Evolutionary conservation across 2,888 invertebrate species (phyloP).

Genomic region (Cybosia mesomella): DNA sequence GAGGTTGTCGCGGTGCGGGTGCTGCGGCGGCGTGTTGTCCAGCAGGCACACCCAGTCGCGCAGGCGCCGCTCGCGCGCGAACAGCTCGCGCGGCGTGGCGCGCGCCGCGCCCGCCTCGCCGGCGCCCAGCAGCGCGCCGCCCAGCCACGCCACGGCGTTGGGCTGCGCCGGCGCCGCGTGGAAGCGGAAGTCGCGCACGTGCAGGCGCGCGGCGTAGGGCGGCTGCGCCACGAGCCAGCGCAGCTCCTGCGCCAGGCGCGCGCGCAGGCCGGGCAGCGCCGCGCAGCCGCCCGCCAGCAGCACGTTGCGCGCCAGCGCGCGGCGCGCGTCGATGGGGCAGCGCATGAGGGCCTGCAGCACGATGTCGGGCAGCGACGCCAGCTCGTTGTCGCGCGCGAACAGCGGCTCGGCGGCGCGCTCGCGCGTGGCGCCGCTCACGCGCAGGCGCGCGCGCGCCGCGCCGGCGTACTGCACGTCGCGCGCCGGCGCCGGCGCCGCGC

Average conservation of each 20-base stretch:
- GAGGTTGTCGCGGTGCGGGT: constrained; percentile 57
- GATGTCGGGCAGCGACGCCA: constrained; percentile 91
- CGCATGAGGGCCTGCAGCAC: constrained; percentile 87
- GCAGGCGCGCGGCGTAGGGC: constrained; percentile 82
- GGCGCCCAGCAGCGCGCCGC: constrained; percentile 89
- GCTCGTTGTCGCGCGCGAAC: constrained; percentile 93
- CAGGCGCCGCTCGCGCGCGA: constrained; percentile 86
- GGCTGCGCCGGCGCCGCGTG: constrained; percentile 91
- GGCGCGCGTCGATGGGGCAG: constrained; percentile 94
- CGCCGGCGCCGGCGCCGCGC: constrained; percentile 12
- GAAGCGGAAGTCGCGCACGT: constrained; percentile 73
- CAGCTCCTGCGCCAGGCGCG: constrained; percentile 93
- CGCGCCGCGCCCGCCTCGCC: constrained; percentile 88
- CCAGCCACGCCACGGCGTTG: constrained; percentile 94
- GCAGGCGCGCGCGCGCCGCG: constrained; percentile 89
- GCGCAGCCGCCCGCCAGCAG: constrained; percentile 95
- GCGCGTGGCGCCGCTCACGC: constrained; percentile 89
- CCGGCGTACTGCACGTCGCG: constrained; percentile 55
- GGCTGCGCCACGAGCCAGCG: constrained; percentile 88
- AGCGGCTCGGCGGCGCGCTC: constrained; percentile 94
- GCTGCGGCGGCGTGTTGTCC: constrained; percentile 80
- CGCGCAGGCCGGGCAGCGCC: constrained; percentile 93
- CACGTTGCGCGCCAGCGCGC: constrained; percentile 92
- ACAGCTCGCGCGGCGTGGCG: constrained; percentile 92
- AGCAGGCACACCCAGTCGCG: constrained; percentile 89